Evolutionary conservation across 2,113 vertebrate species (phyloP), one percentile per base, ranked within the genome.

Genomic region (Leptosomus discolor): DNA sequence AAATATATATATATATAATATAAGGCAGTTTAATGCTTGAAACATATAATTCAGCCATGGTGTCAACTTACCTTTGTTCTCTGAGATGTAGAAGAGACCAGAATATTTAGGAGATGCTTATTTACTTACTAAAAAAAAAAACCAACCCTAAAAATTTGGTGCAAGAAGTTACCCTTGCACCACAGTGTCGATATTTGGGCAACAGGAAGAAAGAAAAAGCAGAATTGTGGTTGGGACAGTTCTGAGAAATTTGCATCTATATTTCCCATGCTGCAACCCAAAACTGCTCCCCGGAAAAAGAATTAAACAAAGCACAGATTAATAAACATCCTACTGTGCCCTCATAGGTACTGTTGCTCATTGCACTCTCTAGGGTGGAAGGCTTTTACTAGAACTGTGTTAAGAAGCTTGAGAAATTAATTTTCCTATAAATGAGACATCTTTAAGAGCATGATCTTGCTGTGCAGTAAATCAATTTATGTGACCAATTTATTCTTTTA

Each of bases 321-420:
- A 74, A 90, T 63, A 94, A 83, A 92, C 14, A 63, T 97, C 68
- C 37, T 50, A 54, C 50, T 95, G 67, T 71, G 69, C 9, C 36
- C 96, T 63, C 67, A 70, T 19, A 96, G 90, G 97, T 97, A 96
- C 92, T 94, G 87, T 92, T 96, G 90, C 78, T 97, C 93, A 87
- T 86, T 94, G 92, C 74, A 78, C 92, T 97, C 80, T 8, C 39
- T 90, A 80, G 88, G 86, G 95, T 89, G 36, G 93, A 96, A 97
- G 88, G 73, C 92, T 97, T 97, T 97, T 97, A 95, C 97, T 96
- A 96, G 93, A 98, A 97, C 90, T 91, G 82, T 97, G 96, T 97
- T 97, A 98, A 98, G 93, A 97, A 97, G 90, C 93, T 98, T 97
- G 96, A 97, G 96, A 98, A 98, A 98, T 98, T 98, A 98, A 97